A percentile compares a stretch with the other conserved stretches of the same genome.
These are phyloP conservation scores for Hyles lineata DNA, from an alignment of 2,888 invertebrate genomes.

Conservation along the genomic window DNA sequence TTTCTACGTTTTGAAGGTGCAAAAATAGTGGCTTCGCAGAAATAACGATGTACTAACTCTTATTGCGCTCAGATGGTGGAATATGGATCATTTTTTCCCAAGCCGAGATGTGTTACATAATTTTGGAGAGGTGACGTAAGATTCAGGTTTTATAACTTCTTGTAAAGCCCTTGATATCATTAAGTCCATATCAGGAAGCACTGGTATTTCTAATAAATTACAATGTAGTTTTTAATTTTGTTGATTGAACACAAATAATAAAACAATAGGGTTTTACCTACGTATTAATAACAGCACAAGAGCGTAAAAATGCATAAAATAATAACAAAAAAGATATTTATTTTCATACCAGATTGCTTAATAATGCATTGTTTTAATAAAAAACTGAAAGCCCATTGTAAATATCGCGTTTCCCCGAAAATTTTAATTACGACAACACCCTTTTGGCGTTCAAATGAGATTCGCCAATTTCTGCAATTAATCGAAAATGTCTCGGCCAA, in stretches of 20 bases:
- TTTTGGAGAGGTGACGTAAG: background rate
- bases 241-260: too few species aligned
- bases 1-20: constrained; percentile 20
- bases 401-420: constrained; percentile 34
- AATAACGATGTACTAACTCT: constrained; percentile 25
- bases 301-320: background rate
- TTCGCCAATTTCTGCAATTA: constrained; percentile 55
- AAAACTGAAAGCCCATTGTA: background rate
- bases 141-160: background rate
- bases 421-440: constrained; percentile 45
- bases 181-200: too few species aligned
- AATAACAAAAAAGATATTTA: background rate
- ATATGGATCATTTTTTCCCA: background rate
- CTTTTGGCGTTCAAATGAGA: constrained; percentile 50
- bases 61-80: constrained; percentile 20
- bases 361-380: background rate
- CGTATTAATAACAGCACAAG: too few species aligned
- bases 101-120: background rate
- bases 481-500: constrained; percentile 54
- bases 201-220: too few species aligned
- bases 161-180: too few species aligned
- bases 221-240: too few species aligned
- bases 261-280: too few species aligned
- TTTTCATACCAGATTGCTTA: background rate
- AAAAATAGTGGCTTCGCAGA: constrained; percentile 18